phyloP scores from a whole-genome alignment of 2,888 invertebrate species.

The Scaptomyza caliginosa region DNA sequence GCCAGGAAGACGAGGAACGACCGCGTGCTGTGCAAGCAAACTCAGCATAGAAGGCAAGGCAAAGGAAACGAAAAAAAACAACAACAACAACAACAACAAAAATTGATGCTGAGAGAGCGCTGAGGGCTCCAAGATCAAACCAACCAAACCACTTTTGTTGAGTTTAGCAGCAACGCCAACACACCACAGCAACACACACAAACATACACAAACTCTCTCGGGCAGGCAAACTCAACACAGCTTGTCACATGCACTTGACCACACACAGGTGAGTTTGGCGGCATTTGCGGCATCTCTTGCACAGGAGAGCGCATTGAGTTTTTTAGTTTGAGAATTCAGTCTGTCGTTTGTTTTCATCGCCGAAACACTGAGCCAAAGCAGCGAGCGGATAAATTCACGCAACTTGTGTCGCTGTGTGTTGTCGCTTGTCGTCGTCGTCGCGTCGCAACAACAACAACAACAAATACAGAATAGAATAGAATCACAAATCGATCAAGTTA shows the following conservation, averaged over 20 bases:
- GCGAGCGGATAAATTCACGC: slow-evolving; percentile 64
- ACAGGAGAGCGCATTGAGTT: slow-evolving; percentile 36
- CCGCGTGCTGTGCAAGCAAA: slow-evolving; percentile 54
- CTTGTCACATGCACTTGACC: slow-evolving; percentile 64
- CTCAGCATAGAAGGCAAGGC: background rate
- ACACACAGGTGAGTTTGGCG: slow-evolving; percentile 64
- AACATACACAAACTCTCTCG: slow-evolving; percentile 13
- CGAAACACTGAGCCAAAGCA: slow-evolving; percentile 75
- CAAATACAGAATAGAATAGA: slow-evolving; percentile 11
- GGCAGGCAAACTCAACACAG: slow-evolving; percentile 38
- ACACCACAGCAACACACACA: slow-evolving; percentile 4
- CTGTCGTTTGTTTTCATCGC: slow-evolving; percentile 83
- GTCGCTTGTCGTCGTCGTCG: slow-evolving; percentile 46
- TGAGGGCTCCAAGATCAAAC: slow-evolving; percentile 45
- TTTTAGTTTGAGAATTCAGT: slow-evolving; percentile 65
- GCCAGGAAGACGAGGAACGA: slow-evolving; percentile 31
- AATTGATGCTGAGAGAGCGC: slow-evolving; percentile 20
- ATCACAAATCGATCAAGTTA: slow-evolving; percentile 7
- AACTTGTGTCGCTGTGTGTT: slow-evolving; percentile 41
- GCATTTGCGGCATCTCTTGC: slow-evolving; percentile 18
- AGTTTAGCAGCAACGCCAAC: slow-evolving; percentile 25
- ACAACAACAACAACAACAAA: background rate
- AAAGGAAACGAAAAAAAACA: background rate
- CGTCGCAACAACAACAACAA: slow-evolving; percentile 40
- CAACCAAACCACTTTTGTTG: slow-evolving; percentile 74